Evolutionary conservation across 2,113 vertebrate species (phyloP), one percentile per base, ranked within the genome.

Genomic region (Sialia sialis): DNA sequence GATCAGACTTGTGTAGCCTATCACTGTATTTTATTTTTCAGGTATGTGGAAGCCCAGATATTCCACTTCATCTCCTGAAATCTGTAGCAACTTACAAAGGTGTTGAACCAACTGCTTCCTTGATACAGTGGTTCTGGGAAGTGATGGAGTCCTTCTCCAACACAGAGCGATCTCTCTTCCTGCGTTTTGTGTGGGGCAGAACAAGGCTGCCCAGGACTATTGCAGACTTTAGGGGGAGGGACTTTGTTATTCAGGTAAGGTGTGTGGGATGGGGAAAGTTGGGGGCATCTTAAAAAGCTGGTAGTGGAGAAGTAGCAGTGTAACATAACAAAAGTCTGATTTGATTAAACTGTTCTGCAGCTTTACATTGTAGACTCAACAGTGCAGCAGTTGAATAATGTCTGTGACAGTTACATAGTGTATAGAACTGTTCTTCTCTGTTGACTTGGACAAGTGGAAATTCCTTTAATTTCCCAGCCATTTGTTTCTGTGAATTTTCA

Each of bases 111-210:
- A 99, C 98, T 0, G 98, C 99, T 4, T 97, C 99, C 12, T 98
- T 99, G 86, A 98, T 99, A 77, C 99, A 99, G 97, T 98, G 99
- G 99, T 99, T 99, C 97, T 99, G 99, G 99, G 99, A 99, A 11
- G 99, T 99, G 93, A 99, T 99, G 99, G 99, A 99, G 94, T 99
- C 99, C 38, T 99, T 99, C 96, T 99, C 99, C 93, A 99, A 99
- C 93, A 99, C 99, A 0, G 99, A 99, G 94, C 98, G 99, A 34
- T 99, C 99, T 11, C 98, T 99, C 16, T 99, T 99, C 96, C 98
- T 99, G 60, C 98, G 99, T 70, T 99, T 99, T 15, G 99, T 99
- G 63, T 99, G 99, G 99, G 99, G 99, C 48, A 98, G 99, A 66
- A 99, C 99, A 0, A 98, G 99, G 36, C 98, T 99, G 81, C 99